phyloP scores from a whole-genome alignment of 2,888 invertebrate species.

The Lasioglossum pauxillum region DNA sequence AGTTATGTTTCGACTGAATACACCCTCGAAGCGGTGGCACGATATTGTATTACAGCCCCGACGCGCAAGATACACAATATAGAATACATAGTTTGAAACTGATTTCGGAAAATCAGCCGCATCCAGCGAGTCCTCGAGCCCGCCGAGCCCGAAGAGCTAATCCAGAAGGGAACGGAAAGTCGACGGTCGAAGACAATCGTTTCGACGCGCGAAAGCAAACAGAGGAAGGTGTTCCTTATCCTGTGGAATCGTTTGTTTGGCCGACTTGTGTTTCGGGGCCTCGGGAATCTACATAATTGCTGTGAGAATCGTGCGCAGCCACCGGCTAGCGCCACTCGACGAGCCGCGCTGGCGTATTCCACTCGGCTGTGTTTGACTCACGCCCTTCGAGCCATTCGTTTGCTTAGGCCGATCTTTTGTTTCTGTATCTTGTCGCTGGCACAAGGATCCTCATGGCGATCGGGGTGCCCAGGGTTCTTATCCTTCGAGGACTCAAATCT shows the following conservation, averaged over 20 bases:
- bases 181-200: conserved; percentile 48
- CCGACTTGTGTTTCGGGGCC: conserved; percentile 57
- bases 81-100: background rate
- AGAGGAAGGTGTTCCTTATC: conserved; percentile 51
- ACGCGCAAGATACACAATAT: background rate
- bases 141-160: conserved; percentile 43
- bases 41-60: background rate
- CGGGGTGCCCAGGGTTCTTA: conserved; percentile 20
- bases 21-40: background rate
- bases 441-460: conserved; percentile 44
- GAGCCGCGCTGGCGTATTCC: conserved; percentile 28
- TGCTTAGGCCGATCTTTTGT: conserved; percentile 74
- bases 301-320: conserved; percentile 71
- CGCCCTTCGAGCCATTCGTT: conserved; percentile 63
- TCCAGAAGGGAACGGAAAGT: conserved; percentile 36
- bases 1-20: background rate
- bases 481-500: conserved; percentile 30
- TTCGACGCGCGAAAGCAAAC: conserved; percentile 48
- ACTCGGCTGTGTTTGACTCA: conserved; percentile 48
- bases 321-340: conserved; percentile 67
- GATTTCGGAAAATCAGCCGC: conserved; percentile 23
- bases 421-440: conserved; percentile 67
- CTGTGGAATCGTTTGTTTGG: conserved; percentile 56
- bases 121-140: conserved; percentile 7
- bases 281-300: conserved; percentile 72